Base-by-base conservation (phyloP, 2,888 invertebrate species). In the Oegoconia quadripuncta region DNA sequence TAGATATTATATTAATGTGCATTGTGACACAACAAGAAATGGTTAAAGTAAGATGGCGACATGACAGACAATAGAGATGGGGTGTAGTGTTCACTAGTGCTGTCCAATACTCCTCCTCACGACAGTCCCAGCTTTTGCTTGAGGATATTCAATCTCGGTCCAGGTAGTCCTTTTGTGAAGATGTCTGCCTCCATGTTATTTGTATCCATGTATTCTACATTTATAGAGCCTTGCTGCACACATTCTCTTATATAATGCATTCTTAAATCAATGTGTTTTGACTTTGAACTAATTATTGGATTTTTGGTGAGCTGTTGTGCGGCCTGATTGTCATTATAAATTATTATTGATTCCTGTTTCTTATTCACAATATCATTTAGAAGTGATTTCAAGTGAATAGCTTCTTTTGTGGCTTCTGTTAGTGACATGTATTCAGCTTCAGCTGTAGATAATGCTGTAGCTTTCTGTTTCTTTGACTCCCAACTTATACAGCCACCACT, bases 381-480 rank as follows among this genome's bases (percentile, higher is more conserved):
- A 5, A 34, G 11, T 6, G 14, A 5, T 34, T 33, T 33, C 8
- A 46, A 29, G 23, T 46, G 41, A n/a, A 50, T 35, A 1, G 44
- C 42, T 41, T 53, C 52, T 26, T 55, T 52, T 8, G 41, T 30
- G 12, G 41, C 30, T 28, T 45, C 46, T 1, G 49, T 38, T 18
- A 53, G 8, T 2, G 46, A 37, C 42, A 52, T 44, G 25, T 50
- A 52, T 33, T 53, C 50, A 4, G 50, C 46, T 37, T 55, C 50
- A 9, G 52, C 43, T 1, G 51, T 42, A 4, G 50, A 48, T 2
- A 51, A 35, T 3, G 54, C 56, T 9, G 55, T 49, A n/a, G 44
- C 48, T 17, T 26, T 34, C 28, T 56, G 54, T 34, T 56, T 59
- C 34, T 38, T 45, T 2, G 47, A 26, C 14, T 42, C 44, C 50